A percentile compares a stretch with the other conserved stretches of the same genome.
Evolutionary conservation across 2,888 invertebrate species (phyloP).

Genomic region (Spisula subtruncata): DNA sequence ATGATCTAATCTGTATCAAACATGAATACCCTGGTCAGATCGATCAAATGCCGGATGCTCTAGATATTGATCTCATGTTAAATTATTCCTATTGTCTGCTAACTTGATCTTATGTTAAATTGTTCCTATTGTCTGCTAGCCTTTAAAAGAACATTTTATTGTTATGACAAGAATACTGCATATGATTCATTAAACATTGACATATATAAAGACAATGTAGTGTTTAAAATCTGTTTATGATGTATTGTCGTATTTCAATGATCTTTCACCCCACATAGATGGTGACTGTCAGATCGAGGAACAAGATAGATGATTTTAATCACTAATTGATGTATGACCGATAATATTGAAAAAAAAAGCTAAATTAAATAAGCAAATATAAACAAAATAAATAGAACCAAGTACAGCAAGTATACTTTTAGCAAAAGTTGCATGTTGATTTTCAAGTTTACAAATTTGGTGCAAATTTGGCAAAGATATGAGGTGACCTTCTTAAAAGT

Average conservation of each 20-base stretch:
- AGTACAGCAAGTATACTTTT: too few species aligned
- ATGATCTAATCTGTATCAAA: too few species aligned
- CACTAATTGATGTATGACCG: background rate
- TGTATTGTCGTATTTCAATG: background rate
- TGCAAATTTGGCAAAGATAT: too few species aligned
- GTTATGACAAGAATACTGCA: background rate
- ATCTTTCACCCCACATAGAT: background rate
- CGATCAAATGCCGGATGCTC: background rate
- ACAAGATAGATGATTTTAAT: background rate
- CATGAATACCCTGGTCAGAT: background rate
- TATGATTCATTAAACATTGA: constrained; percentile 6
- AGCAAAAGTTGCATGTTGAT: too few species aligned
- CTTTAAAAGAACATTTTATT: background rate
- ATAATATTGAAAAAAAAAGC: background rate
- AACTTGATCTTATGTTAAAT: background rate
- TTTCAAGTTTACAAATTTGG: too few species aligned
- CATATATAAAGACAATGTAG: background rate
- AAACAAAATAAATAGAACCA: background rate
- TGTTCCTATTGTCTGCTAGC: background rate
- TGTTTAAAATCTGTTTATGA: background rate
- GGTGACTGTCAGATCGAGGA: background rate
- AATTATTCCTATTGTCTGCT: background rate
- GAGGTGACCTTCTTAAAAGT: too few species aligned
- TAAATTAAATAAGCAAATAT: background rate
- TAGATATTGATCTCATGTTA: background rate